A percentile compares a stretch with the other conserved stretches of the same genome.
phyloP scores from a whole-genome alignment of 2,888 invertebrate genomes.

The Macrostomum cliftonense region DNA sequence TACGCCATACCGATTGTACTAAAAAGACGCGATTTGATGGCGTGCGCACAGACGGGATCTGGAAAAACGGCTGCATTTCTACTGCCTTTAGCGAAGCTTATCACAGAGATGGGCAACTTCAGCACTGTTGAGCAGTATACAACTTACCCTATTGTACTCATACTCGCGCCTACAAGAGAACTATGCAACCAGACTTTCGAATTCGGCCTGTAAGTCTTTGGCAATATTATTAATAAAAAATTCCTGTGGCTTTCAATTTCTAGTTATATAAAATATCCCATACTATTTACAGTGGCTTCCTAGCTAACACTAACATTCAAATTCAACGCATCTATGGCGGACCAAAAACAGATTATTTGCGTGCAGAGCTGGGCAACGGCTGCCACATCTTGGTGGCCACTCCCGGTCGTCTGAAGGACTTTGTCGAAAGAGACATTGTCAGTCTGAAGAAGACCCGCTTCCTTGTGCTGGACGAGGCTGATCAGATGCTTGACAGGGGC shows the following conservation, averaged over 20 bases:
- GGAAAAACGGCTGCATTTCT: constrained; percentile 63
- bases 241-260: constrained; percentile 56
- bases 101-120: neutral
- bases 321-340: too few relatives aligned
- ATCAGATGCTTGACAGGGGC: constrained; percentile 56
- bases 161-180: constrained; percentile 78
- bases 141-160: constrained; percentile 57
- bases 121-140: constrained; percentile 6
- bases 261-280: too few relatives aligned
- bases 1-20: constrained; percentile 60
- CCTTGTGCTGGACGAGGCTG: constrained; percentile 62
- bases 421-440: constrained; percentile 45
- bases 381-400: constrained; percentile 56
- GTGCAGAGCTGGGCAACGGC: constrained; percentile 32
- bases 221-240: too few relatives aligned
- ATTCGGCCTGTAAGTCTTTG: too few relatives aligned
- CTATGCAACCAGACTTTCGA: constrained; percentile 61
- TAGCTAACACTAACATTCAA: too few relatives aligned
- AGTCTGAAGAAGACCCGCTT: constrained; percentile 45
- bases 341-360: too few relatives aligned
- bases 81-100: neutral
- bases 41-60: constrained; percentile 81
- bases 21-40: constrained; percentile 66
- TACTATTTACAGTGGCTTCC: too few relatives aligned
- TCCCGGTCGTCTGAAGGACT: constrained; percentile 52